These are phyloP conservation scores for Harpagoxenus sublaevis DNA, from an alignment of 2,888 invertebrate species.

Conservation along the genomic window DNA sequence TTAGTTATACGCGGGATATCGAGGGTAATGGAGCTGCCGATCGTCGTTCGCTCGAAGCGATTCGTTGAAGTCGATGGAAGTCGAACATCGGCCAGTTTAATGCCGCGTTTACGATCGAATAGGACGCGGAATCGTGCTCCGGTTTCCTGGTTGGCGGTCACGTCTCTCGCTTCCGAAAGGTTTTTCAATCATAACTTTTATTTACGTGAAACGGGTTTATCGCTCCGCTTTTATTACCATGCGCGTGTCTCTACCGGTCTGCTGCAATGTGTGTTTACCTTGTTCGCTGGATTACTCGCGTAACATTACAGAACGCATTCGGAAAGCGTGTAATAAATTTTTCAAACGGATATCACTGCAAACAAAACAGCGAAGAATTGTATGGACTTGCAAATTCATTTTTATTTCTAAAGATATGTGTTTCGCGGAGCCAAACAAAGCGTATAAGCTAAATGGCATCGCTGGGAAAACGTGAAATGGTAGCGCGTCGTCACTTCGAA, in stretches of 20 bases:
- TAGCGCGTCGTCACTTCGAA: neutral
- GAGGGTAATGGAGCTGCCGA: constrained; percentile 41
- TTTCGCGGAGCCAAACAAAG: neutral
- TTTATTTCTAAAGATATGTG: neutral
- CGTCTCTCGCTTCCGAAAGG: constrained; percentile 40
- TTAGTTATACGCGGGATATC: constrained; percentile 33
- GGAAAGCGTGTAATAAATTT: constrained; percentile 1
- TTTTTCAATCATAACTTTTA: constrained; percentile 57
- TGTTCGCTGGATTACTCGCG: constrained; percentile 21
- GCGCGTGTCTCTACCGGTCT: constrained; percentile 12
- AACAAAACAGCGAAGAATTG: neutral
- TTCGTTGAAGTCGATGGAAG: constrained; percentile 44
- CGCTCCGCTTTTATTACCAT: constrained; percentile 41
- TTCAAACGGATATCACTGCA: constrained; percentile 3
- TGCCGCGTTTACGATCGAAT: constrained; percentile 49
- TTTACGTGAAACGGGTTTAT: constrained; percentile 54
- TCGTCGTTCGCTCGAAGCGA: constrained; percentile 27
- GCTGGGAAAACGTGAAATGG: neutral
- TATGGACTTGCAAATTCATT: neutral
- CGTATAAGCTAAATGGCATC: neutral
- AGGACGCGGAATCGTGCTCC: constrained; percentile 45
- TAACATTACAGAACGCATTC: constrained; percentile 5
- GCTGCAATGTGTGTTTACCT: constrained; percentile 29
- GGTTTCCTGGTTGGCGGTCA: constrained; percentile 35
- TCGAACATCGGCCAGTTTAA: constrained; percentile 44